These are phyloP conservation scores for Machimus rusticus DNA, from an alignment of 2,888 invertebrate genomes.

Conservation along the genomic window DNA sequence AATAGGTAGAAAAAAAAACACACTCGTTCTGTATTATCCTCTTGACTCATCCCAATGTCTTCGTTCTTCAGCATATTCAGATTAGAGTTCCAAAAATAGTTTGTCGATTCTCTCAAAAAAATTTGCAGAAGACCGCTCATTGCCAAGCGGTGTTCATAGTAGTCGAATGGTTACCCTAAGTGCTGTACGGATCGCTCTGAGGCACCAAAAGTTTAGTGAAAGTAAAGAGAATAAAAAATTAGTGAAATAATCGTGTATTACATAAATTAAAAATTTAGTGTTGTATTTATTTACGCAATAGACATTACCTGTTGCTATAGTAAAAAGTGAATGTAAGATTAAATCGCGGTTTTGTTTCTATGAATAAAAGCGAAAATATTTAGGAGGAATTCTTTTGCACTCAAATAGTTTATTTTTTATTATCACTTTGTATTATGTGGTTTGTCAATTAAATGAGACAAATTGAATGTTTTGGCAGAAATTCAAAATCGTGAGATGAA, in stretches of 20 bases:
- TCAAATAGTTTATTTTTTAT: neutral
- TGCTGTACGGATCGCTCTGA: neutral
- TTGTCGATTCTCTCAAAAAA: neutral
- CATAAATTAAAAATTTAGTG: neutral
- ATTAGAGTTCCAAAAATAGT: constrained; percentile 10
- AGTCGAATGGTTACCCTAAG: neutral
- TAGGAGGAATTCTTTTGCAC: neutral
- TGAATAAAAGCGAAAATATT: neutral
- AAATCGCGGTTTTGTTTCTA: neutral
- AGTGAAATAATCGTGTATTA: neutral
- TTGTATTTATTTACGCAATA: neutral
- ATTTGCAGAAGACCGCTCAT: neutral
- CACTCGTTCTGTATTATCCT: neutral
- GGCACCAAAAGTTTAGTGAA: neutral
- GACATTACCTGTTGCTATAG: neutral
- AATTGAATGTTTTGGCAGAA: neutral
- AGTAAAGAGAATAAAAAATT: neutral
- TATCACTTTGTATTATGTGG: neutral
- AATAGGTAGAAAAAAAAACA: neutral
- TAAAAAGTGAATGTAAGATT: neutral
- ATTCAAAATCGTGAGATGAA: neutral
- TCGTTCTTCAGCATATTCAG: neutral
- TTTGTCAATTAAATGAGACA: neutral
- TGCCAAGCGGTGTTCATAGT: neutral
- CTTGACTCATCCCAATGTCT: neutral